A percentile compares a stretch with the other conserved stretches of the same genome.
Evolutionary conservation across 2,888 invertebrate genomes (phyloP).

Genomic region (Cantharis rustica): DNA sequence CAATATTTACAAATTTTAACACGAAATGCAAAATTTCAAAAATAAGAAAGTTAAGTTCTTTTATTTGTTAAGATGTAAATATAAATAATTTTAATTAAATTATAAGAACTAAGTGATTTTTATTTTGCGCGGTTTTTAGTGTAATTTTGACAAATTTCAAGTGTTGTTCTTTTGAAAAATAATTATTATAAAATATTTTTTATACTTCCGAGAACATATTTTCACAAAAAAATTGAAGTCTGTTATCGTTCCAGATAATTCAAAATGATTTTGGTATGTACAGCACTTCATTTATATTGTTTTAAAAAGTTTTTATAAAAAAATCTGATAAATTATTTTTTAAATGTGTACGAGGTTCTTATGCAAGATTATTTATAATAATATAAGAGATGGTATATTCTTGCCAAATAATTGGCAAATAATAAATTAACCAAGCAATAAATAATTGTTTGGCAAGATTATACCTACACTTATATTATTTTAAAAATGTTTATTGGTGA

Average conservation of each 20-base stretch:
- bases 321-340: background rate
- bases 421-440: too few relatives aligned
- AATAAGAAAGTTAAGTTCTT: background rate
- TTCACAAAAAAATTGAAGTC: background rate
- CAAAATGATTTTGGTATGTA: background rate
- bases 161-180: background rate
- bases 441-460: too few relatives aligned
- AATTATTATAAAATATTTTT: background rate
- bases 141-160: background rate
- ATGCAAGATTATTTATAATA: too few relatives aligned
- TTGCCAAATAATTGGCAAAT: too few relatives aligned
- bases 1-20: background rate
- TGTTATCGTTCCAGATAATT: background rate
- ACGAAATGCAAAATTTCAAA: too few relatives aligned
- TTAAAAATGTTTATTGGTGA: background rate
- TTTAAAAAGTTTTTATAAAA: background rate
- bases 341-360: background rate
- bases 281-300: background rate
- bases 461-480: too few relatives aligned
- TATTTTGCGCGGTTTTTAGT: background rate
- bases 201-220: background rate
- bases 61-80: background rate
- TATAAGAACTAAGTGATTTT: background rate
- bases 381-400: too few relatives aligned
- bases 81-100: background rate